Percentiles rank a stretch among this genome's conserved stretches.
These are phyloP conservation scores for Eupsittula cactorum DNA, from an alignment of 2,113 vertebrate species.

Conservation along the genomic window DNA sequence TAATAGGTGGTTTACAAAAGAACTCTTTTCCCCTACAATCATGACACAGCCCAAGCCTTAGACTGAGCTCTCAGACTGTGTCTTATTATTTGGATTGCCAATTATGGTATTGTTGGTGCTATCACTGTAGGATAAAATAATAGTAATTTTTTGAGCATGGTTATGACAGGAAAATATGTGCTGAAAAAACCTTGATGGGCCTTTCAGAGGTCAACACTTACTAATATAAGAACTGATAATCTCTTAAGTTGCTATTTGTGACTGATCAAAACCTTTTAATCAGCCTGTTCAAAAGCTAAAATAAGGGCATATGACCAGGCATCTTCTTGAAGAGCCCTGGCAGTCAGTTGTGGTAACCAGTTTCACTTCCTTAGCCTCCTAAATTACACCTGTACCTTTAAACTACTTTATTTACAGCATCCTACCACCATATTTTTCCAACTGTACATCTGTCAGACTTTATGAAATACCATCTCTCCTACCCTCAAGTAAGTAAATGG, in stretches of 20 bases:
- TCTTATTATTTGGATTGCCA: not conserved
- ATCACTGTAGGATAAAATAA: not conserved
- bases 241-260: not conserved
- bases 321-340: not conserved
- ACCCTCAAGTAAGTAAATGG: not conserved
- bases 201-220: not conserved
- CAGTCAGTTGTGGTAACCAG: not conserved
- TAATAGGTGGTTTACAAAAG: not conserved
- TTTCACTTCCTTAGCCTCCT: not conserved
- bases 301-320: not conserved
- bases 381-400: not conserved
- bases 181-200: not conserved
- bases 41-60: not conserved
- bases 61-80: not conserved
- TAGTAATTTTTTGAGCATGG: not conserved
- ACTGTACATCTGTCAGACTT: not conserved
- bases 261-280: not conserved
- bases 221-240: not conserved
- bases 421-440: not conserved
- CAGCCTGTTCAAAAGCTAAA: not conserved
- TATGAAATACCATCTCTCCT: not conserved
- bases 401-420: not conserved
- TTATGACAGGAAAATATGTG: not conserved
- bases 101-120: not conserved
- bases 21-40: not conserved